phyloP scores from a whole-genome alignment of 2,797 vertebrate genomes.

The Simalia tracyae region DNA sequence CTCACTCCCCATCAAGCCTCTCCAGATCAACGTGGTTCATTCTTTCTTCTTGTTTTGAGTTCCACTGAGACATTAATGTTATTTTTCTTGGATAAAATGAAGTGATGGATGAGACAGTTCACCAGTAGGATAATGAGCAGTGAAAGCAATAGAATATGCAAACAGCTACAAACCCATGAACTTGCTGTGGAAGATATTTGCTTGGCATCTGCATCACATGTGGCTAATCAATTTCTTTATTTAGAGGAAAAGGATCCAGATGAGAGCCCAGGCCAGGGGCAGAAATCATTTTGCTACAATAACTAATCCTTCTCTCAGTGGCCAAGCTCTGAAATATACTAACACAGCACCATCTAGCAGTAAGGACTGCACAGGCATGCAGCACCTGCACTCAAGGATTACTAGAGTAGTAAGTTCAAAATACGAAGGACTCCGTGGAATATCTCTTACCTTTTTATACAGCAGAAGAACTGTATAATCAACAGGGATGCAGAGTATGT shows the following conservation, averaged over 20 bases:
- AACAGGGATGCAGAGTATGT: neutral
- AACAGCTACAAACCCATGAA: neutral
- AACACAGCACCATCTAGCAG: neutral
- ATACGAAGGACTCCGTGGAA: neutral
- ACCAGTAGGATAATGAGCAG: neutral
- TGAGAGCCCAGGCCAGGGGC: neutral
- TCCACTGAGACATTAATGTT: neutral
- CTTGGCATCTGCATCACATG: neutral
- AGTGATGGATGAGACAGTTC: neutral
- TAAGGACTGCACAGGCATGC: neutral
- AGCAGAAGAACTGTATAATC: neutral
- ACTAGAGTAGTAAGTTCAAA: neutral
- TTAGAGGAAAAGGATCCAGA: neutral
- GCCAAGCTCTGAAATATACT: neutral
- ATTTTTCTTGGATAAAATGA: neutral
- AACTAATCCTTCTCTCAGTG: neutral
- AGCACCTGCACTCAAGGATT: neutral
- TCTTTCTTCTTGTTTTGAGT: neutral
- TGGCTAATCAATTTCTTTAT: neutral
- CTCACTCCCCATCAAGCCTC: neutral
- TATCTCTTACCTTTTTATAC: neutral
- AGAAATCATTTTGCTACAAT: neutral
- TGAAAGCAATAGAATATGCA: neutral
- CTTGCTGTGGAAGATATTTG: neutral
- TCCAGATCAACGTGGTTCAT: neutral